Base-by-base conservation (phyloP, 2,113 vertebrate species). In the Hemibagrus wyckioides region DNA sequence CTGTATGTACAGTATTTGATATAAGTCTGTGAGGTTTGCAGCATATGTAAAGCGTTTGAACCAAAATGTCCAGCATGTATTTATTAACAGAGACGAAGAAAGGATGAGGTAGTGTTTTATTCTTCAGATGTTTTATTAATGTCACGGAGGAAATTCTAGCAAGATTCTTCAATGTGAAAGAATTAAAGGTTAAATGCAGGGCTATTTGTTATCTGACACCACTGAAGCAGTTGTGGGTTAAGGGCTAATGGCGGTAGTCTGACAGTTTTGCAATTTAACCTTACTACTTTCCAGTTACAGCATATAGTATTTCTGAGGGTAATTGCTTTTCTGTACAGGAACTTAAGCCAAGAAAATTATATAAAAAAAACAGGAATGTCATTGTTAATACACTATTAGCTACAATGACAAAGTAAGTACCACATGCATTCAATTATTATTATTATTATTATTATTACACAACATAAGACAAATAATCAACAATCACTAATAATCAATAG, bases 221-320 rank as follows among this genome's bases (percentile, higher is more conserved):
- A 23, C 52, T 36, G n/a, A 33, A 23, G n/a, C 77, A 56, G 52
- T 80, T 56, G 30, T 36, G 52, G 77, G n/a, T 36, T 33, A 39
- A 80, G 54, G 33, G 79, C 54, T 80, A 80, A 80, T 80, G 33
- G 79, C 25, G 79, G 30, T 57, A 39, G 52, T 57, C 33, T 33
- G 17, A 80, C 50, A 80, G 76, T 33, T 33, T 19, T 79, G 50
- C 11, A 21, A 33, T 79, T 54, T 79, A 30, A 54, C 17, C 50
- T 33, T 15, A 11, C 8, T 21, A 54, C 48, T 57, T 39, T 57
- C 13, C 10, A 80, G 52, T 57, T 57, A 80, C n/a, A 30, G 41
- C 41, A n/a, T 50, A 80, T 2, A 54, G 13, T 11, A 17, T 76
- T 76, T 52, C 2, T 52, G 2, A 80, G n/a, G 3, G 48, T 28